Evolutionary conservation across 2,888 invertebrate species (phyloP).

Genomic region (Aleiodes testaceus): DNA sequence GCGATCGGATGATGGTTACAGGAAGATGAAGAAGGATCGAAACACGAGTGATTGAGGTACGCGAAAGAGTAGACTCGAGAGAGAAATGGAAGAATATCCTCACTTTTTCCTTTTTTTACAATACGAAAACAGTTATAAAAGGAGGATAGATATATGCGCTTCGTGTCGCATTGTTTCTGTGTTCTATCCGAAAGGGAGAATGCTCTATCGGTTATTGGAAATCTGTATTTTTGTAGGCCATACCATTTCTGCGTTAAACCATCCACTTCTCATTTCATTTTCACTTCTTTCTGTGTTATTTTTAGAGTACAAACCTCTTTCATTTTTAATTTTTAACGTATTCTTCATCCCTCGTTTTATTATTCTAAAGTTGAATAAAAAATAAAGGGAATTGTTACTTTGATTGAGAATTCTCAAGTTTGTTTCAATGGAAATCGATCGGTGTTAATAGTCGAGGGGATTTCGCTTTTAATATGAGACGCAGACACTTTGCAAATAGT

Average conservation of each 20-base stretch:
- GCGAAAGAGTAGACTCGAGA: slow-evolving; percentile 33
- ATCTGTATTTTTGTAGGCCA: slow-evolving; percentile 71
- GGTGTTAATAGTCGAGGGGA: neutral
- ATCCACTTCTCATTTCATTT: neutral
- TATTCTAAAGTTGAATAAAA: neutral
- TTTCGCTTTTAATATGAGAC: slow-evolving; percentile 13
- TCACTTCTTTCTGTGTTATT: neutral
- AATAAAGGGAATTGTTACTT: neutral
- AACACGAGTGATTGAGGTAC: slow-evolving; percentile 53
- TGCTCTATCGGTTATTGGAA: slow-evolving; percentile 70
- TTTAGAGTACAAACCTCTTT: neutral
- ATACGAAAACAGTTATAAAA: too few relatives aligned
- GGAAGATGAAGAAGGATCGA: slow-evolving; percentile 20
- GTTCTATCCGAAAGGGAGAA: slow-evolving; percentile 47
- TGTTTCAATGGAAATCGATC: slow-evolving; percentile 22
- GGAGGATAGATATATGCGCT: neutral
- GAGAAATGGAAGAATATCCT: slow-evolving; percentile 32
- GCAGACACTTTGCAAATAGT: slow-evolving; percentile 5
- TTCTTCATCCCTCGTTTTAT: neutral
- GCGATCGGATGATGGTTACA: slow-evolving; percentile 14
- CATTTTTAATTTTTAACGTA: neutral
- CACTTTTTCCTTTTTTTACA: neutral
- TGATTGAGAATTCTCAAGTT: neutral
- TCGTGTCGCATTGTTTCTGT: slow-evolving; percentile 55
- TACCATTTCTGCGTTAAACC: slow-evolving; percentile 45